Percentiles rank a stretch among this genome's conserved stretches.
Conservation (phyloP, 1,140 invertebrate genomes). For the Musca vetustissima region DNA sequence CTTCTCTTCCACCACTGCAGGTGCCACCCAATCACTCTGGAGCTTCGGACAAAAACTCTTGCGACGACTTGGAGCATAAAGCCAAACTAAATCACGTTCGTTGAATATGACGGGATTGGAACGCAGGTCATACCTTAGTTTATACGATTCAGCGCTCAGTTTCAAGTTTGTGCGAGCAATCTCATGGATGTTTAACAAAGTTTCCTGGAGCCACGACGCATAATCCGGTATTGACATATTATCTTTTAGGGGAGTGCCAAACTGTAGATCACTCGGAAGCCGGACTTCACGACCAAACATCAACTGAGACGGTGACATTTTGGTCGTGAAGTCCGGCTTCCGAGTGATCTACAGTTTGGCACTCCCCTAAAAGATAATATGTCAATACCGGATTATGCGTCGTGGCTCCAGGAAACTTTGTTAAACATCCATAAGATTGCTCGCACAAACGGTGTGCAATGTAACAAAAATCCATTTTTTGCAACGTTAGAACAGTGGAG, state of each 20-base stretch:
- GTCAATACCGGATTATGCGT: no score
- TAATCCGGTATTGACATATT: neutral
- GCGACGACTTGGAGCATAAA: slow-evolving; percentile 1
- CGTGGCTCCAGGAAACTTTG: no score
- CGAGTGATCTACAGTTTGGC: no score
- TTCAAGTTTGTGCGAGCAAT: neutral
- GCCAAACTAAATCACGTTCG: neutral
- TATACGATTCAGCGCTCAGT: neutral
- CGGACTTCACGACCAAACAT: slow-evolving; percentile 10
- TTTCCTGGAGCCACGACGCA: neutral
- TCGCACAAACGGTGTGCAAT: no score
- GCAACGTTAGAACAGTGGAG: no score
- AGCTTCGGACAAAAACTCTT: slow-evolving; percentile 5
- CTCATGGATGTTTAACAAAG: neutral
- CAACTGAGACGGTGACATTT: neutral
- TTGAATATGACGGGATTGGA: neutral
- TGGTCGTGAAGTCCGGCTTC: neutral
- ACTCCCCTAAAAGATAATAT: no score
- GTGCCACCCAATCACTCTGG: neutral
- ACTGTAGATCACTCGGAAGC: neutral
- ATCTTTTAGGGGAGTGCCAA: neutral
- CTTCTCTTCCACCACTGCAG: neutral
- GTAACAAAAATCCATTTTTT: no score
- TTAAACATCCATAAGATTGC: no score
- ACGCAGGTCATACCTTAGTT: neutral